Evolutionary conservation across 64 coral and sea anemone species (phyloP).

Genomic region (Exaiptasia diaphana): DNA sequence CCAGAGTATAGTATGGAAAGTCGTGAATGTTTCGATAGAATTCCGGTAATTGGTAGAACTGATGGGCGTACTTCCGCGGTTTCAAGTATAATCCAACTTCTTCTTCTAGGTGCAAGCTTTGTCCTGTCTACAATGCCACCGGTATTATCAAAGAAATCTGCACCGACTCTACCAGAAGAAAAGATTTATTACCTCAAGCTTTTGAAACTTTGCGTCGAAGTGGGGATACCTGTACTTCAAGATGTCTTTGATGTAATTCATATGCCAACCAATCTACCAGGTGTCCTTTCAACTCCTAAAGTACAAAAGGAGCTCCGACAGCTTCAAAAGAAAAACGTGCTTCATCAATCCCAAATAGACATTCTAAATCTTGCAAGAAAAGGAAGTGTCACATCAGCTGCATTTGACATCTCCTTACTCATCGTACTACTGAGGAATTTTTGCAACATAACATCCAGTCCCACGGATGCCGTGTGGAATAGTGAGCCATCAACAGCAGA

Average conservation of each 20-base stretch:
- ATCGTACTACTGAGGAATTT: background rate
- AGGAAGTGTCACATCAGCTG: background rate
- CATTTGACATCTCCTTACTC: constrained; percentile 29
- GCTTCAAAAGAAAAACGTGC: too few relatives aligned
- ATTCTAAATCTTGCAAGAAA: background rate
- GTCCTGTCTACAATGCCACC: too few relatives aligned
- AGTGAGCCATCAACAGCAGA: background rate
- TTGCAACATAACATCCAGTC: background rate
- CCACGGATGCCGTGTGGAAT: background rate
- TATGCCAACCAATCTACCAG: background rate
- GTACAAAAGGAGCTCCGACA: background rate
- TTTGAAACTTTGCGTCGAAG: background rate
- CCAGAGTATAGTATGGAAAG: too few relatives aligned
- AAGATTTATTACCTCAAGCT: background rate
- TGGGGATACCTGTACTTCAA: background rate
- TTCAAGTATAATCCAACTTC: too few relatives aligned
- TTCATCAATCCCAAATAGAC: too few relatives aligned
- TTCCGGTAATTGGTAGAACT: too few relatives aligned
- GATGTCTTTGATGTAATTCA: background rate
- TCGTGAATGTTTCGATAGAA: too few relatives aligned
- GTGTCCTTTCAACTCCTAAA: background rate
- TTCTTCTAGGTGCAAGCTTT: too few relatives aligned
- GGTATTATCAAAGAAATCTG: background rate
- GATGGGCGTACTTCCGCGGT: too few relatives aligned
- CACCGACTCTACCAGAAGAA: background rate